Percentiles rank a stretch among this genome's conserved stretches.
Conservation (phyloP, 2,113 vertebrate species). For the Rousettus leschenaultii region DNA sequence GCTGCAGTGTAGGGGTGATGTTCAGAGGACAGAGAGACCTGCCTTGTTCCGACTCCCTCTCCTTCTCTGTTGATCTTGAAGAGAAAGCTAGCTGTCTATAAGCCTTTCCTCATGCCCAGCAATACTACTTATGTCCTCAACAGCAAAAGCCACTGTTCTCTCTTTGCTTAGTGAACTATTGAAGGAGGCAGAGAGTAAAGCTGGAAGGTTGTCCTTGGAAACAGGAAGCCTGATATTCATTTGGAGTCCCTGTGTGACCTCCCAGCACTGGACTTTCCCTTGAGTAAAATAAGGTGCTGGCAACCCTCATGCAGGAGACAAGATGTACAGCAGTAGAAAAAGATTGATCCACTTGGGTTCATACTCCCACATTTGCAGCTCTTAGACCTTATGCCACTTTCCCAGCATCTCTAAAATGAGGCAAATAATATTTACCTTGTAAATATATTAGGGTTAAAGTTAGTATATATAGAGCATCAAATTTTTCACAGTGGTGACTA, state of each 20-base stretch:
- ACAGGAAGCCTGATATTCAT: not conserved
- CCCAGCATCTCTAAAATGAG: not conserved
- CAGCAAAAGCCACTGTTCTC: not conserved
- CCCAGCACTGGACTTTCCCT: not conserved
- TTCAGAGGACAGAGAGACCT: not conserved
- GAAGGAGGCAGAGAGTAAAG: not conserved
- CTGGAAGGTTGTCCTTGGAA: not conserved
- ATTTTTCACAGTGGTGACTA: not conserved
- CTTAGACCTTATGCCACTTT: not conserved
- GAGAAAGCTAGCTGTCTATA: not conserved
- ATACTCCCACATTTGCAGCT: not conserved
- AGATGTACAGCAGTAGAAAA: not conserved
- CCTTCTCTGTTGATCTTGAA: not conserved
- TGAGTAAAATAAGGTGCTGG: not conserved
- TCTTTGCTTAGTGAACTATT: not conserved
- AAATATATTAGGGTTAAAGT: not conserved
- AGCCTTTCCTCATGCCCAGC: not conserved
- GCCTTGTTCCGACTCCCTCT: not conserved
- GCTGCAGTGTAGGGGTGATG: not conserved
- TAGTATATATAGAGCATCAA: not conserved
- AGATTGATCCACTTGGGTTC: not conserved
- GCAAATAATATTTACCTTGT: not conserved
- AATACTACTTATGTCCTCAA: not conserved
- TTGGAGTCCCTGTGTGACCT: not conserved
- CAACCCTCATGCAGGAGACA: not conserved